A percentile compares a stretch with the other conserved stretches of the same genome.
Evolutionary conservation across 2,888 invertebrate species (phyloP).

Genomic region (Linyphia triangularis): DNA sequence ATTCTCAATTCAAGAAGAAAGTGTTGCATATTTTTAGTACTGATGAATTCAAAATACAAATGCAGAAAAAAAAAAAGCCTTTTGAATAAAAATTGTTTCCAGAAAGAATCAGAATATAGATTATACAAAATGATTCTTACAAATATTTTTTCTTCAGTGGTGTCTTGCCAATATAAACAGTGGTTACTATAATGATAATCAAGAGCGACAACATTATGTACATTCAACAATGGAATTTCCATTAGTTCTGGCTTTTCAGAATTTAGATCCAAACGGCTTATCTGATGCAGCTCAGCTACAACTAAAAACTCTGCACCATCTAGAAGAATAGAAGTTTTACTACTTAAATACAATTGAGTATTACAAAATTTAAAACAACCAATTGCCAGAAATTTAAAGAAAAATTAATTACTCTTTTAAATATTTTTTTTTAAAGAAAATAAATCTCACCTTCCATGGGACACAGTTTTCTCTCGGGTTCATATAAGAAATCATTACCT

Average conservation of each 20-base stretch:
- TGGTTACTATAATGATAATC: slow-evolving; percentile 92
- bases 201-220: slow-evolving; percentile 90
- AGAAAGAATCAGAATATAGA: background rate
- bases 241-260: slow-evolving; percentile 74
- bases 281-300: slow-evolving; percentile 88
- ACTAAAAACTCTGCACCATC: slow-evolving; percentile 87
- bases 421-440: background rate
- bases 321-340: no score
- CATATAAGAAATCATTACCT: slow-evolving; percentile 85
- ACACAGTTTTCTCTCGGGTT: slow-evolving; percentile 84
- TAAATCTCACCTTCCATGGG: slow-evolving; percentile 78
- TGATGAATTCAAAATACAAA: no score
- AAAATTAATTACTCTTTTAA: background rate
- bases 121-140: slow-evolving; percentile 77
- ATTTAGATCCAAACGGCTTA: slow-evolving; percentile 86
- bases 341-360: background rate
- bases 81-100: background rate
- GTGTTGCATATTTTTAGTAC: no score
- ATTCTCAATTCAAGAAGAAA: no score
- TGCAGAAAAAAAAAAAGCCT: background rate
- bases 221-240: slow-evolving; percentile 84
- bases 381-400: no score
- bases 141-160: slow-evolving; percentile 88
- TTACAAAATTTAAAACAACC: background rate
- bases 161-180: slow-evolving; percentile 94